A percentile compares a stretch with the other conserved stretches of the same genome.
Conservation (phyloP, 2,113 vertebrate species). For the Labrus mixtus region DNA sequence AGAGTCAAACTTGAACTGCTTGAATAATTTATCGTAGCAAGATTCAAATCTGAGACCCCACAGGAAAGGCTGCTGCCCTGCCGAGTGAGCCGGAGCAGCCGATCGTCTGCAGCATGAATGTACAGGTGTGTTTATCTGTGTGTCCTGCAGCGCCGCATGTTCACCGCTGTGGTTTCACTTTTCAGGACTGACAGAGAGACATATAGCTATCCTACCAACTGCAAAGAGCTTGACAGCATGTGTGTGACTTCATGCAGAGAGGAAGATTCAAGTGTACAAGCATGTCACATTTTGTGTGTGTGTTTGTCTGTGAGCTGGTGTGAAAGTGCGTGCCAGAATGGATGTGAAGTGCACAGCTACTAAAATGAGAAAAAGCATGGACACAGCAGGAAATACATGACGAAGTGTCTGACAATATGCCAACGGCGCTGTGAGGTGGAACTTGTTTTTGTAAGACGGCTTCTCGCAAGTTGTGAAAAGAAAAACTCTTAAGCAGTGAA, state of each 20-base stretch:
- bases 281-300: not conserved
- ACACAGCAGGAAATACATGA: not conserved
- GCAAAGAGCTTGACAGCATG: not conserved
- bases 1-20: conserved; percentile 35
- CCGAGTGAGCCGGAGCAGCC: conserved; percentile 6
- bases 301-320: not conserved
- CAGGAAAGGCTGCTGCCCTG: conserved; percentile 9
- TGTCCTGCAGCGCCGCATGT: conserved; percentile 21
- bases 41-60: not conserved
- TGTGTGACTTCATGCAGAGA: conserved; percentile 10
- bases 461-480: not conserved
- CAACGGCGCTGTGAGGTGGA: not conserved
- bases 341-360: not conserved
- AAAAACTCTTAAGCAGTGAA: not conserved
- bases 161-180: conserved; percentile 19
- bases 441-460: not conserved
- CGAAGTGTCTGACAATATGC: not conserved
- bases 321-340: not conserved
- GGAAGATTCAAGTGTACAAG: not conserved
- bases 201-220: not conserved
- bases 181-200: conserved; percentile 8
- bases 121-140: conserved; percentile 9
- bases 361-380: not conserved
- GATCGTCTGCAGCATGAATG: conserved; percentile 11
- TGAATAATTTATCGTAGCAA: conserved; percentile 43